Evolutionary conservation across 2,797 vertebrate species (phyloP), one percentile per base, ranked within the genome.

Genomic region (Syncerus caffer): DNA sequence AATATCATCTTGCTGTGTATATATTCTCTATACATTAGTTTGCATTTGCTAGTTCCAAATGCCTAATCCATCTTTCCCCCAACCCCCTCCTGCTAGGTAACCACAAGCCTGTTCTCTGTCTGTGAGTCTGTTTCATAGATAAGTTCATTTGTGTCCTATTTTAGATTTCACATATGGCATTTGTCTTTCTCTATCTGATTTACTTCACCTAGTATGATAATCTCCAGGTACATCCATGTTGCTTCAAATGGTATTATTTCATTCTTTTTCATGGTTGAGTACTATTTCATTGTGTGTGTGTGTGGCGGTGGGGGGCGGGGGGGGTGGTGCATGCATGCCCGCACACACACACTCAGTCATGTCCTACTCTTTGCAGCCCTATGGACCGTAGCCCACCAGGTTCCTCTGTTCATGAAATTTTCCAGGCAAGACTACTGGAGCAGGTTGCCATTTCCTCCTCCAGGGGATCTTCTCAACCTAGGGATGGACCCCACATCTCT

Each of bases 381-480:
- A 5, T 38, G n/a, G 10, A 38, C 19, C 38, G 2, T 13, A 38
- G 67, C 19, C 67, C 34, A 71, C 11, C 0, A 0, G 67, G 34
- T 23, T 38, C 67, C 34, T 38, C n/a, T 34, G 62, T 67, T 34
- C 67, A 23, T 71, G 34, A 71, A 6, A 38, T 38, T 71, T 71
- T 71, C 67, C 67, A 67, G n/a, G n/a, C n/a, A 67, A 21, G 64
- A 11, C 17, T 34, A 21, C 9, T 23, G 34, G 34, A 71, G 67
- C 67, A 38, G 16, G 34, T 38, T 71, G 34, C 67, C 67, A 23
- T 38, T 71, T 71, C 34, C 67, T 71, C 10, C 34, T 71, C 34
- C 34, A 38, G 67, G 67, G 64, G 34, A 7, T 38, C 19, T 71
- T 23, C 67, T 23, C 11, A 21, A 23, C n/a, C 19, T 64, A 71